Base-by-base conservation (phyloP, 1,140 invertebrate species). In the Triops longicaudatus region DNA sequence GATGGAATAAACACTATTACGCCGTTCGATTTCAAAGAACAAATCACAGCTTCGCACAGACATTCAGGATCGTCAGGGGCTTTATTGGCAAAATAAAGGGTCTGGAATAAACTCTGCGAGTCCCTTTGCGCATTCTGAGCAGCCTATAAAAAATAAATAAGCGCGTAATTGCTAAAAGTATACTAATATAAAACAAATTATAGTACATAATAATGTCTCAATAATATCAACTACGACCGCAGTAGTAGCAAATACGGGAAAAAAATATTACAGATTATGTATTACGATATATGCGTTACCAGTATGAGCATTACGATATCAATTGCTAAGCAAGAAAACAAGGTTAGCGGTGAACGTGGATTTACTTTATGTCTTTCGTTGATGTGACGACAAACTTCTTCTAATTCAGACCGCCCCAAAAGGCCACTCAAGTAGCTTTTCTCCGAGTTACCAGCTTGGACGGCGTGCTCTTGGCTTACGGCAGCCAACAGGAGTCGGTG, bases 401-500 rank as follows among this genome's bases (percentile, higher is more conserved):
- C 50, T 5, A 63, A 22, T 63, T 63, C 50, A 5, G 50, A 22
- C 6, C 50, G 50, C 22, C 50, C 5, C 17, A 63, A 63, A 22
- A 63, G 50, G 22, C 50, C 50, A 63, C 14, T 37, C 31, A 7
- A 37, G 31, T 4, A 2, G 31, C 7, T n/a, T 63, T 63, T 14
- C 22, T 17, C 50, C 14, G 17, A n/a, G 5, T 63, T 63, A n/a
- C 17, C 50, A 63, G 0, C 17, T 63, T 63, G 4, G 14, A 63
- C 14, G 50, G 50, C 50, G 50, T 63, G 14, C 22, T 63, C 50
- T 63, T 22, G 50, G 22, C 1, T 22, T n/a, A 63, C 50, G 7
- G 50, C 50, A 14, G 50, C 50, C 14, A 63, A 63, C 10, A 80
- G 72, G 12, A 82, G 78, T 10, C 83, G 72, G 78, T 83, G 82